Evolutionary conservation across 2,888 invertebrate species (phyloP), one percentile per base, ranked within the genome.

Genomic region (Polyommatus icarus): DNA sequence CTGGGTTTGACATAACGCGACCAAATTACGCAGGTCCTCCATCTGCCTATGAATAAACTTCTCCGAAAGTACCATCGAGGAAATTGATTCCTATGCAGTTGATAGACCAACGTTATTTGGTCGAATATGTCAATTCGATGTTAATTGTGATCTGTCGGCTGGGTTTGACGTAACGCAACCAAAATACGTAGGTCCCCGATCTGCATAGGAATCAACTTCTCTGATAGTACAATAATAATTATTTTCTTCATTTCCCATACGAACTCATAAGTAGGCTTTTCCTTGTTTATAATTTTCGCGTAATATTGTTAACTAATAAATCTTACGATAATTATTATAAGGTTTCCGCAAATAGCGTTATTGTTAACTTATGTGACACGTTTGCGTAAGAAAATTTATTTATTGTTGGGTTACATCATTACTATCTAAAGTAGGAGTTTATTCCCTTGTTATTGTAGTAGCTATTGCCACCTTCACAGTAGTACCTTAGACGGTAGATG

Each of bases 331-430:
- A 29, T 67, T 67, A 61, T 61, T 61, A 24, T 59, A 59, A 12
- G 67, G 5, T 67, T 67, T 67, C 67, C 67, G 67, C 67, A 32
- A 67, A 29, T 29, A 67, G 29, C 67, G 29, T 67, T 67, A 67
- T 67, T 67, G 67, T 29, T 15, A 67, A 67, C 67, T 32, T 67
- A 67, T 67, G 67, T 67, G 67, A 67, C 67, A 67, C 15, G 29
- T 67, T 67, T 67, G 67, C 67, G 67, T 32, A 67, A 67, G 67
- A 67, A 67, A 67, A 67, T 32, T 67, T 18, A 67, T 67, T 67
- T 32, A 67, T 67, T 67, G 67, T 67, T 32, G 2, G 7, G 67
- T 67, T 67, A 67, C 7, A 67, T 67, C 15, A 32, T 67, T 20
- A 3, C 15, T 20, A 8, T 12, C 6, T 67, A 67, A 67, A 67